Conservation (phyloP, 2,797 vertebrate genomes). For the Schizopygopsis malacanthus region DNA sequence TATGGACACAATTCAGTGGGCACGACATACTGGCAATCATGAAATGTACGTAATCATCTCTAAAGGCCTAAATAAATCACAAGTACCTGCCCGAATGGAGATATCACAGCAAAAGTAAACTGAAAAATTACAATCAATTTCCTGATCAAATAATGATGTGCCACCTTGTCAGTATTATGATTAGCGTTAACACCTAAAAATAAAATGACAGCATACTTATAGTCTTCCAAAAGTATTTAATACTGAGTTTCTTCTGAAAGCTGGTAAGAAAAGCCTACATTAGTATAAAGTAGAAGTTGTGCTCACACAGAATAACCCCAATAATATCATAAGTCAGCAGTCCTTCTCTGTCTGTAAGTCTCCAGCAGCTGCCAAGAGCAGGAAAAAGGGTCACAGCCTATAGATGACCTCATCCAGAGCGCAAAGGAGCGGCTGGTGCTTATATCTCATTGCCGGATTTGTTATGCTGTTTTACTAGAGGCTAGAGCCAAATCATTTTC, state of each 20-base stretch:
- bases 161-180: background rate
- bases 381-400: conserved; percentile 1
- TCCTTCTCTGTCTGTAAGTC: background rate
- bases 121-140: background rate
- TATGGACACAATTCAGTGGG: background rate
- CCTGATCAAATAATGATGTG: conserved; percentile 32
- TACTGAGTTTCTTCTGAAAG: background rate
- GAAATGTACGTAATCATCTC: background rate
- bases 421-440: background rate
- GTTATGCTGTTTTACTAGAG: conserved; percentile 32
- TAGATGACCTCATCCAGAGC: background rate
- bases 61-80: background rate
- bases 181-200: background rate
- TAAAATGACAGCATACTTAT: background rate
- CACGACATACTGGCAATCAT: background rate
- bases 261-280: background rate
- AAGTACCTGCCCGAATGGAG: background rate
- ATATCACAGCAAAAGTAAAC: conserved; percentile 1
- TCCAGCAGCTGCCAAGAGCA: background rate
- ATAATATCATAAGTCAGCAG: background rate
- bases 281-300: background rate
- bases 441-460: conserved; percentile 21
- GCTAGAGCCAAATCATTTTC: conserved; percentile 23
- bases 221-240: background rate
- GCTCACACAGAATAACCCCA: conserved; percentile 1